Base-by-base conservation (phyloP, 2,888 invertebrate genomes). In the Oscheius sp. region DNA sequence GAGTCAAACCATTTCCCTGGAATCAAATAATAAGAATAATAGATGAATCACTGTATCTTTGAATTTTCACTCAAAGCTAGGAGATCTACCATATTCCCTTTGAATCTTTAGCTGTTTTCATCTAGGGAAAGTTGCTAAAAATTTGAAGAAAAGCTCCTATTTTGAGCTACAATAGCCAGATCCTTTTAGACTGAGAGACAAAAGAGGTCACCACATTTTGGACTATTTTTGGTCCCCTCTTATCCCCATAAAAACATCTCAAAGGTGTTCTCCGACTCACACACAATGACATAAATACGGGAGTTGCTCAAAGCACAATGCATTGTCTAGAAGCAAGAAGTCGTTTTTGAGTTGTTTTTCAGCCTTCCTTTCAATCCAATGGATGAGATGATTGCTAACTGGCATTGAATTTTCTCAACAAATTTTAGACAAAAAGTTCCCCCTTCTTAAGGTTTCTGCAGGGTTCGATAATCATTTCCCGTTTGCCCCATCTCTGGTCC, bases 1-100 rank as follows among this genome's bases (percentile, higher is more conserved):
- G 58, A 23, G 58, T 61, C 34, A 68, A 27, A 20, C 58, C 68
- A 17, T 34, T 33, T 17, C 58, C 68, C 52, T 48, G 45, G 23
- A 48, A 55, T 34, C 4, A 17, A 10, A 8, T 8, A 15, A 42
- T 42, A 42, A 15, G 4, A 8, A 3, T 10, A 37, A 37, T 15
- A 10, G 37, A 15, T 37, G 6, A 37, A 37, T 37, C 8, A 37
- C 37, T 6, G 37, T 37, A 15, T 37, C 8, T 6, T n/a, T 4
- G 12, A 42, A 42, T 42, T 20, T 8, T 12, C 4, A 42, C 42
- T 42, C 12, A 3, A 8, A 20, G 42, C 42, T 42, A 8, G 6
- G 4, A 12, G 10, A 8, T 10, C 37, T 8, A 15, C 37, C 37
- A 37, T 37, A 8, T 8, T 37, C 15, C 37, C 10, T 8, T 15